Evolutionary conservation across 2,113 vertebrate genomes (phyloP).

Genomic region (Corythoichthys intestinalis): DNA sequence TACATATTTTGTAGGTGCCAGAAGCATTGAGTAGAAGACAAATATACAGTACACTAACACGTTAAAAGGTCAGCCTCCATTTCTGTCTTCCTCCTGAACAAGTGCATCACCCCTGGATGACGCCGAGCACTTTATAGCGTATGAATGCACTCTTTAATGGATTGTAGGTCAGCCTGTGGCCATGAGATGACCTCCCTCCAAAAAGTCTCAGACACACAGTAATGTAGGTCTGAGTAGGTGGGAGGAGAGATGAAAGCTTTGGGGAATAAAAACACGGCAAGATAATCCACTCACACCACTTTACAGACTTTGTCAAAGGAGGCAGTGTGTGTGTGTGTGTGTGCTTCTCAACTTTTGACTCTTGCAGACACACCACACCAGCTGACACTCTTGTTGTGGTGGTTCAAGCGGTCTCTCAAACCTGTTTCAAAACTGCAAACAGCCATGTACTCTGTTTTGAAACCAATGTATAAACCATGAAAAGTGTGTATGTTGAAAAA

Average conservation of each 20-base stretch:
- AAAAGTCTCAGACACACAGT: slow-evolving; percentile 11
- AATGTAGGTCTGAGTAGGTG: slow-evolving; percentile 30
- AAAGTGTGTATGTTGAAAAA: no score
- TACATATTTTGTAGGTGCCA: neutral
- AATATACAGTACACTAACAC: neutral
- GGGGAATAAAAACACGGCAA: slow-evolving; percentile 34
- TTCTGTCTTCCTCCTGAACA: slow-evolving; percentile 2
- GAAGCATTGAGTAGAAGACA: neutral
- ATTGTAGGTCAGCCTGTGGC: slow-evolving; percentile 43
- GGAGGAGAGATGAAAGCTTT: slow-evolving; percentile 47
- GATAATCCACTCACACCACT: slow-evolving; percentile 49
- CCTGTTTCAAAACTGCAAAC: neutral
- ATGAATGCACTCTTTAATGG: neutral
- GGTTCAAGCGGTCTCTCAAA: neutral
- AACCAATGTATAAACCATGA: no score
- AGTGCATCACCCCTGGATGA: slow-evolving; percentile 21
- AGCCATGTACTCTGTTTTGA: neutral
- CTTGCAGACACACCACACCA: neutral
- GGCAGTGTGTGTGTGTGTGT: neutral
- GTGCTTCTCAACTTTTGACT: slow-evolving; percentile 44
- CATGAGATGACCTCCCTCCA: slow-evolving; percentile 30
- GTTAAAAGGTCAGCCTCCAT: slow-evolving; percentile 9
- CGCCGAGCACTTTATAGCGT: neutral
- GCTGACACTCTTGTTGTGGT: slow-evolving; percentile 1
- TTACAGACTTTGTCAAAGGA: slow-evolving; percentile 21